These are phyloP conservation scores for Vesta saturnalis DNA, from an alignment of 2,888 invertebrate genomes.

Conservation along the genomic window DNA sequence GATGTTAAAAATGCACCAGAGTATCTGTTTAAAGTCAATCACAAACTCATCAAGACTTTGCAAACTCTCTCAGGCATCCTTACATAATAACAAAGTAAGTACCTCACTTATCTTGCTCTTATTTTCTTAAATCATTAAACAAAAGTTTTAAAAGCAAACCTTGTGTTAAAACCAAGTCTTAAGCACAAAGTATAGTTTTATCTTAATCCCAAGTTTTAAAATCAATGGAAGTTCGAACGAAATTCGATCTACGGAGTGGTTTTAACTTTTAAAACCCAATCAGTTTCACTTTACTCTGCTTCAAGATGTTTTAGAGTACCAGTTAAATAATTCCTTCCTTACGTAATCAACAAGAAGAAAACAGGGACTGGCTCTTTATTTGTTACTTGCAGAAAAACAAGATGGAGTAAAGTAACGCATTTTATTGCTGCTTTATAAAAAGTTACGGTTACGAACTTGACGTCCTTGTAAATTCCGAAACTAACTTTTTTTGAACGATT, in stretches of 20 bases:
- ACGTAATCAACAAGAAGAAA: slow-evolving; percentile 19
- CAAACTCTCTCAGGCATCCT: background rate
- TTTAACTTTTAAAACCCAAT: slow-evolving; percentile 38
- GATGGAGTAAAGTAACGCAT: slow-evolving; percentile 12
- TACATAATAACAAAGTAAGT: background rate
- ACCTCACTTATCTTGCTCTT: background rate
- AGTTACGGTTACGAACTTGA: slow-evolving; percentile 23
- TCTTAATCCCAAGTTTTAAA: slow-evolving; percentile 23
- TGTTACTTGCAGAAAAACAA: slow-evolving; percentile 14
- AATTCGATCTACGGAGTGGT: slow-evolving; percentile 30
- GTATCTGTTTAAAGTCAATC: background rate
- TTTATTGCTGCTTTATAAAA: slow-evolving; percentile 26
- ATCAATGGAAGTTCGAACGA: slow-evolving; percentile 25
- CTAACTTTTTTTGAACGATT: slow-evolving; percentile 28
- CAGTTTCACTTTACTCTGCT: slow-evolving; percentile 25
- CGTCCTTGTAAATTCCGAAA: slow-evolving; percentile 37
- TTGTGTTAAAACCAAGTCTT: background rate
- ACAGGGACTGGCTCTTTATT: slow-evolving; percentile 9
- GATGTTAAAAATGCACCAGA: too few relatives aligned
- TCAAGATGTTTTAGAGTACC: slow-evolving; percentile 19
- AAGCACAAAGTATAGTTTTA: slow-evolving; percentile 10
- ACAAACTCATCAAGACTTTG: background rate
- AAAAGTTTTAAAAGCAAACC: background rate
- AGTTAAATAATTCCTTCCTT: slow-evolving; percentile 13
- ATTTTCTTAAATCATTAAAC: background rate